These are phyloP conservation scores for Lasioglossum oenotherae DNA, from an alignment of 2,888 invertebrate species.

Conservation along the genomic window DNA sequence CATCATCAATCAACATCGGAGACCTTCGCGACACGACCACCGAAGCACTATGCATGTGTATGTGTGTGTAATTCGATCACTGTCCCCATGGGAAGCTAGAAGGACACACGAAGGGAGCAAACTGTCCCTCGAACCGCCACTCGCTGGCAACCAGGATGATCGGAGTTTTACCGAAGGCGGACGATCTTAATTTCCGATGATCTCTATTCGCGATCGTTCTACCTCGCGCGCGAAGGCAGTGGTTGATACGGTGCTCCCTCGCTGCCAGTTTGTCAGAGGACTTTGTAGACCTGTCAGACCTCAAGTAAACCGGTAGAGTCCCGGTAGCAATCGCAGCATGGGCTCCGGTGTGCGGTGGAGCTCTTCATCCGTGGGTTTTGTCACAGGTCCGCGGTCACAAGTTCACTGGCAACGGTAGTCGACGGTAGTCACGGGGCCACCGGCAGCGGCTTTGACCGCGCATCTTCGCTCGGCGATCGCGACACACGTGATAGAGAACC, in stretches of 20 bases:
- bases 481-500: constrained; percentile 12
- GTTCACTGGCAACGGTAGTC: constrained; percentile 31
- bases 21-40: not conserved
- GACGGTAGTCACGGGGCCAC: constrained; percentile 12
- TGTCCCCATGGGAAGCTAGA: not conserved
- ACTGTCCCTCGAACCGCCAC: not conserved
- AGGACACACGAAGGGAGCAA: not conserved
- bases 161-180: not conserved
- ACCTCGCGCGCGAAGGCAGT: constrained; percentile 61
- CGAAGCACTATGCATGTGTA: not conserved
- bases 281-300: not conserved
- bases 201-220: not conserved
- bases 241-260: constrained; percentile 48
- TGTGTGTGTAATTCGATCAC: constrained; percentile 25
- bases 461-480: constrained; percentile 27
- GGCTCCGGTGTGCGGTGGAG: not conserved
- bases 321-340: not conserved
- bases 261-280: not conserved
- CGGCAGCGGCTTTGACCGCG: constrained; percentile 35
- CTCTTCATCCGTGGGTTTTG: not conserved
- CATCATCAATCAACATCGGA: constrained; percentile 1
- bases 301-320: not conserved
- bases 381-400: constrained; percentile 28
- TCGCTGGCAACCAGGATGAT: not conserved
- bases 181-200: not conserved